Conservation (phyloP, 2,797 vertebrate genomes). For the Podarcis lilfordi region DNA sequence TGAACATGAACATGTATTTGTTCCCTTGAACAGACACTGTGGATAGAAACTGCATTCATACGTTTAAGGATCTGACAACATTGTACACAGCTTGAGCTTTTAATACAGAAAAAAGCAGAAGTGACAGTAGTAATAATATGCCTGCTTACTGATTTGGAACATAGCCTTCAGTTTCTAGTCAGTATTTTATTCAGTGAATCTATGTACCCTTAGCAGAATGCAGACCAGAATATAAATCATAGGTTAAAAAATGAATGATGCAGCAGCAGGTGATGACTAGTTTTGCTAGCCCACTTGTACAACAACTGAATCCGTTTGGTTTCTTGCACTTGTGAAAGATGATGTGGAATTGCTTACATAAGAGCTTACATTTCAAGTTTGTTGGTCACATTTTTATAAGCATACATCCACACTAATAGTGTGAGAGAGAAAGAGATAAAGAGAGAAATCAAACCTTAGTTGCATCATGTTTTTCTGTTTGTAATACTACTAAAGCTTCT, state of each 20-base stretch:
- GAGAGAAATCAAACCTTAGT: too few relatives aligned
- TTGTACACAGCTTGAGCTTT: neutral
- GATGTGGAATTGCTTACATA: neutral
- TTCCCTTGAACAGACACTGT: constrained; percentile 5
- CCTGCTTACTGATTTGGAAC: neutral
- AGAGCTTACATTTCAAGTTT: too few relatives aligned
- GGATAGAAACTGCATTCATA: fast-evolving
- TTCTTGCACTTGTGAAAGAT: too few relatives aligned
- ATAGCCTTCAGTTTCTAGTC: neutral
- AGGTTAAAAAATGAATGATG: neutral
- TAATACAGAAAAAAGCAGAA: neutral
- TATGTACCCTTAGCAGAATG: neutral
- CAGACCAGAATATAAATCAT: neutral
- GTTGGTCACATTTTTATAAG: too few relatives aligned
- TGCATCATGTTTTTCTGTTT: too few relatives aligned
- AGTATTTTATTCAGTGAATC: neutral
- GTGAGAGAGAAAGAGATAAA: too few relatives aligned
- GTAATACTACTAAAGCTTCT: too few relatives aligned
- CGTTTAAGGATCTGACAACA: constrained; percentile 15
- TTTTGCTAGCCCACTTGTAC: too few relatives aligned
- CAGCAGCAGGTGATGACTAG: neutral
- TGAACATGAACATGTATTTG: constrained; percentile 40
- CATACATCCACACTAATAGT: too few relatives aligned
- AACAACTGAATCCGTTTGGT: neutral
- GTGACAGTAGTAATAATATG: too few relatives aligned